Percentiles rank a stretch among this genome's conserved stretches.
Conservation (phyloP, 2,113 vertebrate genomes). For the Gobio gobio region DNA sequence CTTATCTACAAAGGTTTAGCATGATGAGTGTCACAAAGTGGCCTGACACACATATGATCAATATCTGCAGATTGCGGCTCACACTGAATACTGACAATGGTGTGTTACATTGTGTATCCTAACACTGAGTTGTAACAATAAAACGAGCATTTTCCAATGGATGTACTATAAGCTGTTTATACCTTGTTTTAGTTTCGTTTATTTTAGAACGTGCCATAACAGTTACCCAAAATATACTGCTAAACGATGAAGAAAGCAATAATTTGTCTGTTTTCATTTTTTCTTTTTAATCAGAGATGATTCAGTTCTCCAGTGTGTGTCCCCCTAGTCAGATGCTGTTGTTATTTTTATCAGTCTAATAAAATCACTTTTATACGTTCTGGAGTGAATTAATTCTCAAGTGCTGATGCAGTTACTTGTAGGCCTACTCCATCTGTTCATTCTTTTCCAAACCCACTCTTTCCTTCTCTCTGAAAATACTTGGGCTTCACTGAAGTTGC, state of each 20-base stretch:
- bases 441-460: neutral
- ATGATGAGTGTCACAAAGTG: constrained; percentile 44
- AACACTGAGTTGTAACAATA: neutral
- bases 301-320: constrained; percentile 6
- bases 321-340: constrained; percentile 1
- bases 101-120: neutral
- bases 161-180: neutral
- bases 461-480: neutral
- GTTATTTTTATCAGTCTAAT: constrained; percentile 34
- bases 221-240: neutral
- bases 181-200: neutral
- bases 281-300: constrained; percentile 18
- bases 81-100: neutral
- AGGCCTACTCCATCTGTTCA: constrained; percentile 24
- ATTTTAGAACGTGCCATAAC: neutral
- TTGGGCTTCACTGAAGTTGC: neutral
- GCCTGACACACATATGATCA: constrained; percentile 57
- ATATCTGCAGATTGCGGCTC: constrained; percentile 36
- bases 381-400: constrained; percentile 26
- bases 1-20: constrained; percentile 45
- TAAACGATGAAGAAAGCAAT: neutral
- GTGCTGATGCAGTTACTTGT: constrained; percentile 9
- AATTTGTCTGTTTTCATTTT: neutral
- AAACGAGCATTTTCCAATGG: neutral
- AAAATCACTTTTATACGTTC: constrained; percentile 6